Base-by-base conservation (phyloP, 2,113 vertebrate species). In the Ceratotherium simum region DNA sequence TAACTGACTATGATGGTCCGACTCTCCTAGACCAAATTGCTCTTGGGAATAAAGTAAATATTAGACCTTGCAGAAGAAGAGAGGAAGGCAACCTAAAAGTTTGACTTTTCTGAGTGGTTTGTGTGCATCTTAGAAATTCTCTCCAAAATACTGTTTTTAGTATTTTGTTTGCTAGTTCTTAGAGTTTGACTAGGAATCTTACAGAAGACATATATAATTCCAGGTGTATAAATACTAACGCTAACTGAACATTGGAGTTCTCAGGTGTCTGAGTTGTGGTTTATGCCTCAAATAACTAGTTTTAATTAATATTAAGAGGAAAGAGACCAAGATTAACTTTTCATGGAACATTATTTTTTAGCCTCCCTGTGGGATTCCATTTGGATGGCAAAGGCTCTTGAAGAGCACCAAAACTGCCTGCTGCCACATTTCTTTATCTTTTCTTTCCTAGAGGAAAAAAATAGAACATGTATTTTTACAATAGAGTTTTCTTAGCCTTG, bases 341-440 rank as follows among this genome's bases (percentile, higher is more conserved):
- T 92, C 46, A 39, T 31, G 72, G 82, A 54, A 25, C 11, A 39
- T 69, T 54, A 56, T 27, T 67, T 70, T 80, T 85, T 85, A 67
- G 16, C 11, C 58, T 94, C 29, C 13, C 11, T 3, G 8, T 10
- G 42, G 51, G 70, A 58, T 89, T 79, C 33, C 16, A 33, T n/a
- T 92, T 73, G 46, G 67, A 79, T 70, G 56, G n/a, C 60, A 97
- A 18, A 64, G 60, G n/a, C 60, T 79, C 90, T 56, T 84, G 73
- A 89, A 72, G 25, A 54, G 13, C 73, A 65, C 36, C 13, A 1
- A 93, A 82, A 90, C 65, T 62, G 36, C 42, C 69, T 20, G 27
- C 23, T 70, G 33, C 11, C 60, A 73, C 21, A 4, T 65, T 69
- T 81, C 27, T 60, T 69, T 27, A 4, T 73, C 58, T 56, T 36